Evolutionary conservation across 1,140 invertebrate genomes (phyloP), one percentile per base, ranked within the genome.

Genomic region (Paraescarpia echinospica): DNA sequence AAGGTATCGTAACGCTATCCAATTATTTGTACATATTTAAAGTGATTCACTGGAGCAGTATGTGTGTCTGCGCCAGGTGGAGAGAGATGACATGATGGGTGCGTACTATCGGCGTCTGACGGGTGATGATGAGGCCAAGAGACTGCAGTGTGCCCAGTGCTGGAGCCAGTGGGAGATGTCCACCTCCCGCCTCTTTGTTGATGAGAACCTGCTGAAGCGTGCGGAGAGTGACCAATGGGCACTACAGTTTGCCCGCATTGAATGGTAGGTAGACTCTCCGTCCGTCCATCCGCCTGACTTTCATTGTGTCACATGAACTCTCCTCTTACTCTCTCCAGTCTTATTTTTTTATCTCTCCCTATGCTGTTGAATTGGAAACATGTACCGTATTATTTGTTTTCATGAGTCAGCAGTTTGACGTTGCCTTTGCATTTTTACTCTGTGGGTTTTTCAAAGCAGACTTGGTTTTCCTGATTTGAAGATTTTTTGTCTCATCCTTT

Each of bases 151-250:
- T 92, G 95, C 96, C 4, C 94, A 93, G 92, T 94, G 94, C 0
- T 96, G 96, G 95, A 95, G 94, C 91, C 94, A 89, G 22, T 96
- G 96, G 96, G 96, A 96, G 93, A 95, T 96, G 95, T 93, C 94
- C 0, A 95, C 95, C 5, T 95, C 95, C 0, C 92, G 94, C n/a
- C 93, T 96, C 1, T 93, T 93, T 92, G 35, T 94, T 22, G 94
- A 96, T 93, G 91, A 94, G 22, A 93, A 94, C 31, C 91, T 94
- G 22, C n/a, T 96, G 33, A 92, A 93, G 18, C 92, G 90, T n/a
- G 93, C 94, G 9, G 95, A 95, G 18, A 93, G 93, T 90, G 95
- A 95, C 91, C 91, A 77, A 1, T 96, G 95, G 95, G 92, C 94
- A 14, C 93, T 95, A 27, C 95, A 95, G 93, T 96, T 96, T 95